Evolutionary conservation across 2,888 invertebrate species (phyloP).

Genomic region (Aphodius granarius): DNA sequence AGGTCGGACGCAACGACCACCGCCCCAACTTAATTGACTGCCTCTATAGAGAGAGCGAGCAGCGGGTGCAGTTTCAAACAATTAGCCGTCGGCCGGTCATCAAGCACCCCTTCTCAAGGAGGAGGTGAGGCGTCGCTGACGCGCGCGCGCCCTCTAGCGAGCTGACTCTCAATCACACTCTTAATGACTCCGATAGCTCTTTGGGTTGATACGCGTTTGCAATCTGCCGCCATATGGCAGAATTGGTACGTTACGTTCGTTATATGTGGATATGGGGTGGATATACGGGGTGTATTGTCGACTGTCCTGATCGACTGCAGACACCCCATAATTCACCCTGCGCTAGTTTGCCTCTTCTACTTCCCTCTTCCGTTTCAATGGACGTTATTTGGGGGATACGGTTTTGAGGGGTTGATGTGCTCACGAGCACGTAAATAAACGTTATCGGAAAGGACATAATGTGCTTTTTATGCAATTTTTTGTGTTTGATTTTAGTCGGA

Average conservation of each 20-base stretch:
- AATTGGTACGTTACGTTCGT: neutral
- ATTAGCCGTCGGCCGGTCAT: neutral
- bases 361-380: neutral
- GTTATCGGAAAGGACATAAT: neutral
- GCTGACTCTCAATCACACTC: neutral
- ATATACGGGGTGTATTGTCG: neutral
- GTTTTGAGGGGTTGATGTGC: neutral
- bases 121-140: neutral
- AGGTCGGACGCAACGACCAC: neutral
- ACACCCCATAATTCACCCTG: neutral
- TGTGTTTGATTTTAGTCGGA: neutral
- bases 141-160: neutral
- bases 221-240: neutral
- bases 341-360: no score
- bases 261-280: neutral
- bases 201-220: neutral
- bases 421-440: neutral
- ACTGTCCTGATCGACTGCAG: neutral
- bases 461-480: neutral
- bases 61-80: neutral
- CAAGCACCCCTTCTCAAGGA: neutral
- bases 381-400: neutral
- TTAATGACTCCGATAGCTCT: neutral
- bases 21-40: neutral
- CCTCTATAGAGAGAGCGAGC: neutral